These are phyloP conservation scores for Solea solea DNA, from an alignment of 2,113 vertebrate species.

Conservation along the genomic window DNA sequence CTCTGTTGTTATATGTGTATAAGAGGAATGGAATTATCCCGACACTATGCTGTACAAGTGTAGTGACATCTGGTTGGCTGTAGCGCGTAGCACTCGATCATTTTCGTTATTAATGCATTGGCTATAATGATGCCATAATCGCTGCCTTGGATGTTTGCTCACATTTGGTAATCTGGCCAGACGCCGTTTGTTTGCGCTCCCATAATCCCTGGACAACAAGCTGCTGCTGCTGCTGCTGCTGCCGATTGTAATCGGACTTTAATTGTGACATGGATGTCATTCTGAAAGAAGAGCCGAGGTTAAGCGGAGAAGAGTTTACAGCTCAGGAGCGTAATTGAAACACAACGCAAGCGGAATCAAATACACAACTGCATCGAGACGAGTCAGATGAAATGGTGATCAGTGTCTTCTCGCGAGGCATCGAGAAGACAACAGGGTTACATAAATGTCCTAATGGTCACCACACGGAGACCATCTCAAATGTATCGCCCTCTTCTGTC, in stretches of 20 bases:
- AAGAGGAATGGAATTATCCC: constrained; percentile 38
- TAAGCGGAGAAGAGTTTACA: too few species aligned
- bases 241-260: constrained; percentile 51
- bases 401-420: constrained; percentile 9
- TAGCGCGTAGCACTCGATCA: constrained; percentile 3
- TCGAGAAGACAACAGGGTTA: constrained; percentile 32
- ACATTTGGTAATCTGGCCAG: constrained; percentile 48
- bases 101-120: constrained; percentile 41
- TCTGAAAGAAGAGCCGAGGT: constrained; percentile 31
- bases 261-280: constrained; percentile 59
- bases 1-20: constrained; percentile 21
- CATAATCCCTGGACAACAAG: constrained; percentile 40
- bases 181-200: constrained; percentile 54
- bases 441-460: constrained; percentile 37
- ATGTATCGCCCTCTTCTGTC: too few species aligned
- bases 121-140: constrained; percentile 36
- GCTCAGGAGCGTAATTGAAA: too few species aligned
- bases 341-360: neutral
- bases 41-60: neutral
- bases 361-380: constrained; percentile 21
- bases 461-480: neutral
- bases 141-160: constrained; percentile 24
- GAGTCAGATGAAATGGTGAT: constrained; percentile 57
- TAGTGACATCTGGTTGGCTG: neutral
- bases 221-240: constrained; percentile 4